phyloP scores from a whole-genome alignment of 1,140 invertebrate species.

The Caenorhabditis latens region DNA sequence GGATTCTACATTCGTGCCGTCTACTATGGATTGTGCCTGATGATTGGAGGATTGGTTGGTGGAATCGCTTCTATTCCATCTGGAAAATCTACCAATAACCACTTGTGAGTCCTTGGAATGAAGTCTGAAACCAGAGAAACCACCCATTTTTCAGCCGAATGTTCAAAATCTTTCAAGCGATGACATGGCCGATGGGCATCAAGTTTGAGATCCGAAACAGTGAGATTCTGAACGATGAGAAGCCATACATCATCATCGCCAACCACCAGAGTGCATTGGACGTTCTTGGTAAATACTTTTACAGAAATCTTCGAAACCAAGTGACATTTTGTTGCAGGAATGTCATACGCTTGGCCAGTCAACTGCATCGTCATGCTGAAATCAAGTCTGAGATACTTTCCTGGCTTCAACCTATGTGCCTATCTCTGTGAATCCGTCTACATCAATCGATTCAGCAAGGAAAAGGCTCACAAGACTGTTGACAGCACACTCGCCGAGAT shows the following conservation, averaged over 20 bases:
- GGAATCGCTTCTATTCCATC: constrained; percentile 57
- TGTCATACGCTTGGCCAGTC: constrained; percentile 66
- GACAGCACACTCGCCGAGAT: constrained; percentile 62
- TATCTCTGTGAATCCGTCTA: constrained; percentile 64
- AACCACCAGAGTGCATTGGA: constrained; percentile 66
- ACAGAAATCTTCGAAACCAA: background rate
- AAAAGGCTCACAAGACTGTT: constrained; percentile 66
- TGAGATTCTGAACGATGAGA: constrained; percentile 51
- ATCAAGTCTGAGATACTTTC: constrained; percentile 63
- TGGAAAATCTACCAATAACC: constrained; percentile 63
- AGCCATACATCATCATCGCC: constrained; percentile 61
- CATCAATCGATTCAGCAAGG: constrained; percentile 68
- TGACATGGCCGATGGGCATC: constrained; percentile 53
- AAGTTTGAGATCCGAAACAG: constrained; percentile 44
- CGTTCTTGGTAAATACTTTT: constrained; percentile 59
- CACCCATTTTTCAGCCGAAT: constrained; percentile 55
- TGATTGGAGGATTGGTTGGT: constrained; percentile 49
- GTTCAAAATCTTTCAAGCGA: constrained; percentile 63
- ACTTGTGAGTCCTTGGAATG: constrained; percentile 46
- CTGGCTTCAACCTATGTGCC: constrained; percentile 66
- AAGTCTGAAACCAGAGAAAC: background rate
- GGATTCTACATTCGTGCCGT: constrained; percentile 41
- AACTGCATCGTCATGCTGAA: constrained; percentile 68
- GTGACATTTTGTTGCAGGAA: constrained; percentile 56
- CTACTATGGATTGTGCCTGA: constrained; percentile 35